phyloP scores from a whole-genome alignment of 1,140 invertebrate genomes.

The Drosophila insularis region DNA sequence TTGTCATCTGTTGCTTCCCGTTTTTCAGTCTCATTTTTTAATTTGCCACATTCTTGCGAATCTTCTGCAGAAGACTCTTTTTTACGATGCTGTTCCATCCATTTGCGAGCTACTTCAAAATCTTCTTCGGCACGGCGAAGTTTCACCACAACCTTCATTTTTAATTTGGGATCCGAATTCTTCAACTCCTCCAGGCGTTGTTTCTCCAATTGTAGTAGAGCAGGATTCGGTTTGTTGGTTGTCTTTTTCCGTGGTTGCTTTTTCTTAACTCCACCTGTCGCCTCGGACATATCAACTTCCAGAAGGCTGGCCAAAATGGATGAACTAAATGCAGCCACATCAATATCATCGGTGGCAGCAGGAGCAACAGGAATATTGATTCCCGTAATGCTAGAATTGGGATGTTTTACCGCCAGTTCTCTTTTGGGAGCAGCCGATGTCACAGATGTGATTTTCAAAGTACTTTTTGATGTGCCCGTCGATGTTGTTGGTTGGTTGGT shows the following conservation, averaged over 20 bases:
- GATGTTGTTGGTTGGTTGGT: constrained; percentile 20
- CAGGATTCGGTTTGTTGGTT: constrained; percentile 78
- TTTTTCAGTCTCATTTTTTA: neutral
- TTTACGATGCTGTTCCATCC: constrained; percentile 24
- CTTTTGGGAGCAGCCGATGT: constrained; percentile 34
- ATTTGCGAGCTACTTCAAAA: constrained; percentile 57
- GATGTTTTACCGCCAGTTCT: neutral
- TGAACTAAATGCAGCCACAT: constrained; percentile 67
- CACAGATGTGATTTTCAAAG: constrained; percentile 57
- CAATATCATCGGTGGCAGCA: constrained; percentile 30
- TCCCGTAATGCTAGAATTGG: neutral
- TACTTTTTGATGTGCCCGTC: neutral
- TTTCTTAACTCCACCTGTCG: constrained; percentile 36
- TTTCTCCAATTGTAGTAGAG: constrained; percentile 65
- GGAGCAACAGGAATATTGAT: too few relatives aligned
- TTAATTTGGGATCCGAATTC: constrained; percentile 65
- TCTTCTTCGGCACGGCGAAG: constrained; percentile 63
- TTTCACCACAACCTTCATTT: constrained; percentile 63
- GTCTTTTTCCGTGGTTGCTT: constrained; percentile 80
- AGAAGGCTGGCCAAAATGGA: constrained; percentile 72
- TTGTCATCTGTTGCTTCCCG: neutral
- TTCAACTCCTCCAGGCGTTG: constrained; percentile 72
- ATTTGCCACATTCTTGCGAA: neutral
- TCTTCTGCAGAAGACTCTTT: neutral
- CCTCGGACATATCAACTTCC: constrained; percentile 69